phyloP scores from a whole-genome alignment of 2,113 vertebrate genomes.

The Plestiodon gilberti region DNA sequence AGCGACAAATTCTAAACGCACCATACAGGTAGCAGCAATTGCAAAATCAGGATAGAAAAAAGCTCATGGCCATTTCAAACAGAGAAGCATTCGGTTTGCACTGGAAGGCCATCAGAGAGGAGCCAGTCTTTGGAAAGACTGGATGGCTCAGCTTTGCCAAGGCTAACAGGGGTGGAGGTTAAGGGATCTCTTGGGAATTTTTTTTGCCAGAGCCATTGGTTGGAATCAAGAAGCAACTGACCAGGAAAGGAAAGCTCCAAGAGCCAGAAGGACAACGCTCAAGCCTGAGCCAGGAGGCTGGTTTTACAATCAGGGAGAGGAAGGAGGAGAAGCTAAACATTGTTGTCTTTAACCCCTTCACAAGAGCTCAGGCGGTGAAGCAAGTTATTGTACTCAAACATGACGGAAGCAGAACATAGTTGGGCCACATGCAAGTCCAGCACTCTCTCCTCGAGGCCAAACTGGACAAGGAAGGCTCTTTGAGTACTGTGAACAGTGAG shows the following conservation, averaged over 20 bases:
- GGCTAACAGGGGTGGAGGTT: slow-evolving; percentile 61
- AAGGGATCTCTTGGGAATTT: slow-evolving; percentile 43
- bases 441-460: neutral
- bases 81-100: too few relatives aligned
- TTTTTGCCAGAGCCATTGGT: slow-evolving; percentile 41
- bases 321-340: too few relatives aligned
- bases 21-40: too few relatives aligned
- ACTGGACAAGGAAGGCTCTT: neutral
- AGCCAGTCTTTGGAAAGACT: too few relatives aligned
- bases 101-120: too few relatives aligned
- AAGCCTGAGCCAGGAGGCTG: slow-evolving; percentile 7
- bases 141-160: slow-evolving; percentile 49
- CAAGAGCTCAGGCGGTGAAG: neutral
- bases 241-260: slow-evolving; percentile 19
- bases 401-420: neutral
- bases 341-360: neutral
- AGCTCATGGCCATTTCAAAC: too few relatives aligned
- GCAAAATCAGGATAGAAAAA: too few relatives aligned
- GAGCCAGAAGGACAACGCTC: slow-evolving; percentile 1
- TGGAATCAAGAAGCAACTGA: slow-evolving; percentile 44
- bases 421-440: neutral
- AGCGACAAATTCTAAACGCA: too few relatives aligned
- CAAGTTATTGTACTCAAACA: neutral
- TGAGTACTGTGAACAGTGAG: neutral
- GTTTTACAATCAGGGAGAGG: neutral